Percentiles rank a stretch among this genome's conserved stretches.
These are phyloP conservation scores for Ailuropoda melanoleuca DNA, from an alignment of 2,113 vertebrate species.

Conservation along the genomic window DNA sequence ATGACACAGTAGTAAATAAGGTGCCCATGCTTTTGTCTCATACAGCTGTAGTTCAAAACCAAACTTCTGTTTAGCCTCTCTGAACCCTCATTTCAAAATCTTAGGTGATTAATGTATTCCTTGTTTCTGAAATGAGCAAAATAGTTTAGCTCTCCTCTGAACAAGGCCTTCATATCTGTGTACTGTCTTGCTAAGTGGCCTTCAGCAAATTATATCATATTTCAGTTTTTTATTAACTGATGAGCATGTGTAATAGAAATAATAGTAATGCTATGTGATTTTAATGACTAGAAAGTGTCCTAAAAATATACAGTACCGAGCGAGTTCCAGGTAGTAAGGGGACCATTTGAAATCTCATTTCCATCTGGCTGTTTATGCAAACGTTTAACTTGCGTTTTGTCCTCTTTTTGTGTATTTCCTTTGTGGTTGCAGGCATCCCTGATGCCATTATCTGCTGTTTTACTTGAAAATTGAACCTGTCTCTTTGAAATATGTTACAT, in stretches of 20 bases:
- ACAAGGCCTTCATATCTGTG: not conserved
- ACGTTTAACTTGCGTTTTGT: not conserved
- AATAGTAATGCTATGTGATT: not conserved
- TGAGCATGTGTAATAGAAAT: not conserved
- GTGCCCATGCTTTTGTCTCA: not conserved
- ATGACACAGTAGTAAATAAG: not conserved
- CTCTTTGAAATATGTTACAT: constrained; percentile 65
- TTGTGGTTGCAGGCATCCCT: constrained; percentile 26
- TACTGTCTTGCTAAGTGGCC: not conserved
- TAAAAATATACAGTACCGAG: not conserved
- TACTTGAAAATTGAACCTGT: constrained; percentile 70
- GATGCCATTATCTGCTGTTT: constrained; percentile 70
- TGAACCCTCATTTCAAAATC: not conserved
- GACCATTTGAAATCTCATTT: constrained; percentile 39
- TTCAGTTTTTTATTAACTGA: not conserved
- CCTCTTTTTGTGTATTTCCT: constrained; percentile 37
- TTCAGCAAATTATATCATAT: not conserved
- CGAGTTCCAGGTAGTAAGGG: not conserved
- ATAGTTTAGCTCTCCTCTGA: not conserved
- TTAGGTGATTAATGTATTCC: not conserved
- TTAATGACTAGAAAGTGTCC: not conserved
- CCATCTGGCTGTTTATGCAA: constrained; percentile 38
- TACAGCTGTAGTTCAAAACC: not conserved
- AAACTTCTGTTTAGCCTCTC: not conserved
- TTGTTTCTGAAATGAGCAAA: not conserved